Evolutionary conservation across 2,113 vertebrate genomes (phyloP).

Genomic region (Hippocampus mohnikei): DNA sequence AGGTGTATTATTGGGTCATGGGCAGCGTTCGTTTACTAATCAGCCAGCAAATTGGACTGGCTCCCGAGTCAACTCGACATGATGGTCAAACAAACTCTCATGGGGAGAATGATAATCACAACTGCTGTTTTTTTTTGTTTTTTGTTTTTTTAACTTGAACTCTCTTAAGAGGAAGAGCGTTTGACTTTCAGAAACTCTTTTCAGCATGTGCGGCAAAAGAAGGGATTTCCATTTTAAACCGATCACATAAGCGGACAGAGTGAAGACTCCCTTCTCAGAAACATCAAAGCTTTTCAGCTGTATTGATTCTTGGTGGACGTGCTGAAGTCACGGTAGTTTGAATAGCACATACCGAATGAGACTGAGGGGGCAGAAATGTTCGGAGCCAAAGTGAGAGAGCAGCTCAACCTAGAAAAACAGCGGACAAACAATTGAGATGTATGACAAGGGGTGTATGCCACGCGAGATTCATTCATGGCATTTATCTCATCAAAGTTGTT

Average conservation of each 20-base stretch:
- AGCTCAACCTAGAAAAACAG: conserved; percentile 85
- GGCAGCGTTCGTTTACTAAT: background rate
- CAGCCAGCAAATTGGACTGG: too few relatives aligned
- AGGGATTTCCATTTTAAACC: background rate
- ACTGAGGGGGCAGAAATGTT: conserved; percentile 98
- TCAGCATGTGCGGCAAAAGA: background rate
- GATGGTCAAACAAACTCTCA: too few relatives aligned
- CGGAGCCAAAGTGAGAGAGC: conserved; percentile 93
- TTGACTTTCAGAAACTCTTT: background rate
- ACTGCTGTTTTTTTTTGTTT: too few relatives aligned
- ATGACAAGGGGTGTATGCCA: background rate
- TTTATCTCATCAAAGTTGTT: background rate
- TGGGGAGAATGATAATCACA: too few relatives aligned
- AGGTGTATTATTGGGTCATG: background rate
- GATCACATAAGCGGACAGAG: background rate
- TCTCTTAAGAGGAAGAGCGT: too few relatives aligned
- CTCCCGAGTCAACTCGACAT: too few relatives aligned
- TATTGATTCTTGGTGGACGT: background rate
- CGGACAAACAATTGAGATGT: background rate
- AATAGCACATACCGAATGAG: conserved; percentile 85
- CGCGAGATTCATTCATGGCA: background rate
- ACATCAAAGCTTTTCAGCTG: background rate
- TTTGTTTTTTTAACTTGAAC: too few relatives aligned
- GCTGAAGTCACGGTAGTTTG: background rate
- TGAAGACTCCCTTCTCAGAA: background rate